Percentiles rank a stretch among this genome's conserved stretches.
Conservation (phyloP, 2,797 vertebrate genomes). For the Parambassis ranga region DNA sequence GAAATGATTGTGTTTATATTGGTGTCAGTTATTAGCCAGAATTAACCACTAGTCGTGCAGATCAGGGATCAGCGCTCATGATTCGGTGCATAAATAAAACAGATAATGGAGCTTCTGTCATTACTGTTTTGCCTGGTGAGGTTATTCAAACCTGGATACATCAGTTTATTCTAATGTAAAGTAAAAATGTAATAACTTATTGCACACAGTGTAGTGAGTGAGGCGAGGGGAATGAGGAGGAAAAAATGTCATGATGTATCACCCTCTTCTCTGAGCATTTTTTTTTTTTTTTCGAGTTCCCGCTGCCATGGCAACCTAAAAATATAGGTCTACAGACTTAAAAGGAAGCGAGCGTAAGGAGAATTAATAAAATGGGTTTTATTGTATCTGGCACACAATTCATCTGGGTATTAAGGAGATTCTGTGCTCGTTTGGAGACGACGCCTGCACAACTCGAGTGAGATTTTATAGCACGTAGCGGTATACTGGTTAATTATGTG, state of each 20-base stretch:
- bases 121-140: not conserved
- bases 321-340: conserved; percentile 79
- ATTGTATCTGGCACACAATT: conserved; percentile 82
- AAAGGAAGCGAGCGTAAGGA: conserved; percentile 70
- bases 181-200: too few relatives aligned
- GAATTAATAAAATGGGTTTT: conserved; percentile 83
- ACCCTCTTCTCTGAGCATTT: conserved; percentile 35
- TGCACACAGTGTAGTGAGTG: conserved; percentile 11
- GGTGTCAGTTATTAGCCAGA: conserved; percentile 32
- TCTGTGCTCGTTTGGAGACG: conserved; percentile 63
- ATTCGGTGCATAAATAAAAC: conserved; percentile 28
- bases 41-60: conserved; percentile 28
- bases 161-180: too few relatives aligned
- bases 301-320: conserved; percentile 81
- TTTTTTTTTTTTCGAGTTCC: conserved; percentile 45
- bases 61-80: conserved; percentile 47
- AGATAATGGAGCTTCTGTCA: conserved; percentile 33
- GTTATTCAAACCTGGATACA: conserved; percentile 16
- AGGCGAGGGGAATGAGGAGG: conserved; percentile 28
- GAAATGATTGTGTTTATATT: conserved; percentile 49
- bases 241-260: conserved; percentile 49
- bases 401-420: conserved; percentile 79
- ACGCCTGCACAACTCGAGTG: conserved; percentile 45
- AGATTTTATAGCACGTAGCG: conserved; percentile 62
- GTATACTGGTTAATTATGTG: conserved; percentile 78